Conservation (phyloP, 2,888 invertebrate genomes). For the Drosophila rellima region DNA sequence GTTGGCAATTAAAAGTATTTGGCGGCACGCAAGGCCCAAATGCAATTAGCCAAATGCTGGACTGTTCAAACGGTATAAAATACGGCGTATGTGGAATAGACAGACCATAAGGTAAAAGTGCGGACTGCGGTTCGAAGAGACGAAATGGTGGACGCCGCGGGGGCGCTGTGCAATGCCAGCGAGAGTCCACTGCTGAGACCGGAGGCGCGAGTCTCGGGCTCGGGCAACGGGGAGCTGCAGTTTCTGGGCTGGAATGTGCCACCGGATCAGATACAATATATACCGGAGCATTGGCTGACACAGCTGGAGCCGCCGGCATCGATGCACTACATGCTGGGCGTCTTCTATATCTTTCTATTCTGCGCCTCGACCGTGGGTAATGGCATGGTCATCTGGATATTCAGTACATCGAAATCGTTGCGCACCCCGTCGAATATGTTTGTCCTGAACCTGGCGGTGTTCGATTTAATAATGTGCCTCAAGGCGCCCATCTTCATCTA, state of each 20-base stretch:
- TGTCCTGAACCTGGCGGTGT: conserved; percentile 92
- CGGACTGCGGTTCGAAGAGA: background rate
- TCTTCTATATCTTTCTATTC: conserved; percentile 91
- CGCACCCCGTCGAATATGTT: conserved; percentile 92
- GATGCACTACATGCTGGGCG: conserved; percentile 91
- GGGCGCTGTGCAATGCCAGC: conserved; percentile 73
- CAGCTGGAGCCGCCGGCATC: conserved; percentile 92
- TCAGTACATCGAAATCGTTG: conserved; percentile 82
- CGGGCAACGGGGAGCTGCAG: conserved; percentile 80
- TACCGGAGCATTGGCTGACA: conserved; percentile 92
- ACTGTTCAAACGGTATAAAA: conserved; percentile 55
- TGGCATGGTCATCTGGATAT: conserved; percentile 92
- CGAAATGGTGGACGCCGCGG: conserved; percentile 42
- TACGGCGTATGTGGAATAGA: background rate
- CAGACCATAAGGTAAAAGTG: conserved; percentile 28
- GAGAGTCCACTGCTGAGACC: conserved; percentile 67
- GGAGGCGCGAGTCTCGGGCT: conserved; percentile 63
- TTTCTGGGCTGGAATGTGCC: conserved; percentile 92
- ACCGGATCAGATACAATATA: conserved; percentile 90
- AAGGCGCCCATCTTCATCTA: conserved; percentile 94
- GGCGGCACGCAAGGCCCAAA: conserved; percentile 68
- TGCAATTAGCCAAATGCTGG: conserved; percentile 61
- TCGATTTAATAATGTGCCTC: conserved; percentile 94
- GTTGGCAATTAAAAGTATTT: conserved; percentile 75
- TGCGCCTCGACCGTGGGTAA: conserved; percentile 91